A percentile compares a stretch with the other conserved stretches of the same genome.
These are phyloP conservation scores for Eurypyga helias DNA, from an alignment of 2,113 vertebrate genomes.

Conservation along the genomic window DNA sequence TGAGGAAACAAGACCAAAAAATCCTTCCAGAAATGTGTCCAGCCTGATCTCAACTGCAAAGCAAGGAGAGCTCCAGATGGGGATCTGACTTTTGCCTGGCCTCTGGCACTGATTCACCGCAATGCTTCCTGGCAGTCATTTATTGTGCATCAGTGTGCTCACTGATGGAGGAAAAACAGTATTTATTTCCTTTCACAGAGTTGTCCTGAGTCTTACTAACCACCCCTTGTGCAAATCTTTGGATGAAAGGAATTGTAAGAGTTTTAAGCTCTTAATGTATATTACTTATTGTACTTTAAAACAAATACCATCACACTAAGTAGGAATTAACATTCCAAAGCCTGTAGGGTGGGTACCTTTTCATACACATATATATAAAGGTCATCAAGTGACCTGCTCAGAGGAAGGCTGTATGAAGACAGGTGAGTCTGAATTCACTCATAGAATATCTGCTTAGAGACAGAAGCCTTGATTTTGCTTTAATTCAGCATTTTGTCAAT, in stretches of 20 bases:
- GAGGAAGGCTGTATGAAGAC: constrained; percentile 34
- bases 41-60: neutral
- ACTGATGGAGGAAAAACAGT: constrained; percentile 8
- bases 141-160: neutral
- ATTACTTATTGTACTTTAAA: constrained; percentile 55
- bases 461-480: neutral
- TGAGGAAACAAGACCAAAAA: neutral
- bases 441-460: neutral
- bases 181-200: constrained; percentile 36
- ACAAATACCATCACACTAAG: constrained; percentile 39
- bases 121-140: neutral
- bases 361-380: constrained; percentile 59
- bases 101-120: constrained; percentile 33
- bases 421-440: constrained; percentile 66
- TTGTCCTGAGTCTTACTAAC: neutral
- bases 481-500: neutral
- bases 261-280: constrained; percentile 68
- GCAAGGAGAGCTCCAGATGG: neutral
- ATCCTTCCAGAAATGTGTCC: neutral
- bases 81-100: neutral
- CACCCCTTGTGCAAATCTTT: constrained; percentile 15
- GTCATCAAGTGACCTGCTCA: neutral
- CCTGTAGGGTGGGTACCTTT: constrained; percentile 24
- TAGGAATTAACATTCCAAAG: constrained; percentile 68
- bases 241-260: constrained; percentile 59